Conservation (phyloP, 1,140 invertebrate genomes). For the Sminthurides bifidus region DNA sequence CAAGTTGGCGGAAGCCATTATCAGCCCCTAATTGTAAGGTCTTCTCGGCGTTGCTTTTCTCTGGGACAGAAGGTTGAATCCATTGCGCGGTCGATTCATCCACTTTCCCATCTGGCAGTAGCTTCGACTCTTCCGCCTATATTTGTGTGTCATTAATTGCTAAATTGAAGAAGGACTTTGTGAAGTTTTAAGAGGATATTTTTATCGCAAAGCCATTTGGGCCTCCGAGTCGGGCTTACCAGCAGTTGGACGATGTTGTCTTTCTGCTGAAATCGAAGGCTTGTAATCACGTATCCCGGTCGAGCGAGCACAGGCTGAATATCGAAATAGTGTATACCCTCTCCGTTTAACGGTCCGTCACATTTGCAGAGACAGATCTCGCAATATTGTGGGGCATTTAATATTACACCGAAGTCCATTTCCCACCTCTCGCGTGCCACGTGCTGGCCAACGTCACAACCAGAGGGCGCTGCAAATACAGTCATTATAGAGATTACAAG, state of each 20-base stretch:
- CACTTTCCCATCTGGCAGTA: constrained; percentile 8
- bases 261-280: constrained; percentile 7
- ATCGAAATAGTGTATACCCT: constrained; percentile 11
- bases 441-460: too few species aligned
- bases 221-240: constrained; percentile 1
- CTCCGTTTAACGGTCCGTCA: constrained; percentile 6
- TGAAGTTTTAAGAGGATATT: not conserved
- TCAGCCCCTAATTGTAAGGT: not conserved
- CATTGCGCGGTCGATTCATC: not conserved
- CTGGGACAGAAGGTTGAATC: not conserved
- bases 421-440: constrained; percentile 13
- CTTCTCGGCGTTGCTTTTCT: not conserved
- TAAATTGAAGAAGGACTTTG: not conserved
- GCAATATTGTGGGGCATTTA: constrained; percentile 19
- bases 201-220: too few species aligned
- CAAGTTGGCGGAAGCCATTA: constrained; percentile 4
- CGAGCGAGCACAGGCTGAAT: not conserved
- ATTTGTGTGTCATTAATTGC: not conserved
- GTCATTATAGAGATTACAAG: too few species aligned
- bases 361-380: constrained; percentile 19
- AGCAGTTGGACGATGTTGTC: constrained; percentile 5
- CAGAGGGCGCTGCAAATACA: too few species aligned
- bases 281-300: constrained; percentile 5
- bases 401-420: constrained; percentile 16
- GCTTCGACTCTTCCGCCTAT: constrained; percentile 11